These are phyloP conservation scores for Lepilemur ruficaudatus DNA, from an alignment of 2,797 vertebrate genomes.

Conservation along the genomic window DNA sequence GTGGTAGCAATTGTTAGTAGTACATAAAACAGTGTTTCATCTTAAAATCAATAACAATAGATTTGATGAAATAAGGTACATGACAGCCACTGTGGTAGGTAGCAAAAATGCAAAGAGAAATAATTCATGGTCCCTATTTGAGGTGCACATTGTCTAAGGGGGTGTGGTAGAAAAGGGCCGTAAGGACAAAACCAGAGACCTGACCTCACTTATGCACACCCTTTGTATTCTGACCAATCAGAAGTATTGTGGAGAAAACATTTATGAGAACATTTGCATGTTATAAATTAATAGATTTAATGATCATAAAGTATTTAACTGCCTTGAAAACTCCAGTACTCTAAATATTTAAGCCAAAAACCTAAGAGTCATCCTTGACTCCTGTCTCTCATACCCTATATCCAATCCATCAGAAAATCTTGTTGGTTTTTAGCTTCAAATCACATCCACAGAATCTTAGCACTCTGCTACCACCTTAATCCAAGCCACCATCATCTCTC, in stretches of 20 bases:
- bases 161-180: neutral
- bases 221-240: neutral
- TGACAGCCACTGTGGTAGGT: neutral
- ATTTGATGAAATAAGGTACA: constrained; percentile 3
- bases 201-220: neutral
- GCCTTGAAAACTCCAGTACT: neutral
- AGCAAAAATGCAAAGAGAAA: neutral
- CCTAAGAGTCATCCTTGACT: neutral
- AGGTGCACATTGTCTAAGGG: neutral
- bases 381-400: neutral
- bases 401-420: neutral
- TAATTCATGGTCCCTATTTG: neutral
- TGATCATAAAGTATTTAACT: neutral
- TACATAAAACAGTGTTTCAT: neutral
- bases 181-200: neutral
- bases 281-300: neutral
- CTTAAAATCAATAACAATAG: constrained; percentile 34
- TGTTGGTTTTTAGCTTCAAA: constrained; percentile 13
- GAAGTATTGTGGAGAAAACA: neutral
- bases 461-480: neutral
- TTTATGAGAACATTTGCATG: neutral
- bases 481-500: neutral
- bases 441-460: neutral
- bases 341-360: neutral
- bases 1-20: neutral